Evolutionary conservation across 2,888 invertebrate species (phyloP), one percentile per base, ranked within the genome.

Genomic region (Onchidella celtica): DNA sequence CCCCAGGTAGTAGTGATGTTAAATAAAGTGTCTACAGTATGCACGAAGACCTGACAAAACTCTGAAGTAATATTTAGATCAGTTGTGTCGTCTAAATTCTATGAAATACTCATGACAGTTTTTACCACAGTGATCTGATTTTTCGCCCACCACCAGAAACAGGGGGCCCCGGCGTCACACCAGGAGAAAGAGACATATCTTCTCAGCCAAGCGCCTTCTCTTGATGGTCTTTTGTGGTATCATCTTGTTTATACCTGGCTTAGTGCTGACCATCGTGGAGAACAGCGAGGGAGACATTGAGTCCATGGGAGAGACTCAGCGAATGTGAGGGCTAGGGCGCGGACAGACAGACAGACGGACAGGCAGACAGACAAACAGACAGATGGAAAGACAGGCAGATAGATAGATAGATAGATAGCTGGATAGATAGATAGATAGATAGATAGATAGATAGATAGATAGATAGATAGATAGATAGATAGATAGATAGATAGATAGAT

Each of bases 181-280:
- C 34, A 81, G 77, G 36, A 74, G 80, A 38, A 65, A 85, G 29
- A 85, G 86, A 4, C 90, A 89, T 61, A 74, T 83, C 55, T 90
- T 89, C 81, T 89, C 89, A n/a, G 84, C 87, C 83, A 81, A 86
- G 47, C 84, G 88, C 36, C 86, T 89, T 66, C 85, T 88, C 74
- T 78, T 89, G 72, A 84, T 89, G 86, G 82, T 88, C 27, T 86
- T 88, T 83, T 80, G 87, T 32, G 90, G 89, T 24, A 83, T 85
- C 72, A 73, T 89, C 9, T 82, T 89, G 40, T 88, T 90, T 61
- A 85, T 89, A 74, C 89, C 89, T 14, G 90, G 90, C 70, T 80
- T 90, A 24, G 86, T 86, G 38, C 86, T 90, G 63, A 90, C 88
- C 65, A 85, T 90, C 24, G 85, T 89, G 17, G 86, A 87, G 72